Conservation (phyloP, 2,888 invertebrate species). For the Plemyria rubiginata region DNA sequence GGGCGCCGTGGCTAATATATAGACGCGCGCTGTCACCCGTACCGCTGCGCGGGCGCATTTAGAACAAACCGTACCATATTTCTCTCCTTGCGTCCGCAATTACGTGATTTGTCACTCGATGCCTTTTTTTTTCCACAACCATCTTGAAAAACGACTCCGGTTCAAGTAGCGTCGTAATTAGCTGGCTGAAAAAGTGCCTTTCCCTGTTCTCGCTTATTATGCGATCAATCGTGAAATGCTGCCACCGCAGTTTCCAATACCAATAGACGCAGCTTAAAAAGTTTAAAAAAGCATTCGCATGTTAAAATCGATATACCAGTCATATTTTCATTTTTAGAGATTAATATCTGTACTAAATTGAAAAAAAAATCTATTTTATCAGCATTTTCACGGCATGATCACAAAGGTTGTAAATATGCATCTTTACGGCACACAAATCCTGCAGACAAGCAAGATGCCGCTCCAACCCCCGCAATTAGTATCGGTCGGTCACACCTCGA, state of each 20-base stretch:
- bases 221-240: constrained; percentile 55
- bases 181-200: constrained; percentile 76
- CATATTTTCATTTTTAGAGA: constrained; percentile 1
- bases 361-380: constrained; percentile 55
- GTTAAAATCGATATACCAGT: not conserved
- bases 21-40: constrained; percentile 59
- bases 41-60: constrained; percentile 70
- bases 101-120: constrained; percentile 83
- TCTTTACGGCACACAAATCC: constrained; percentile 74
- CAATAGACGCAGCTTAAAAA: constrained; percentile 36
- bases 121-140: constrained; percentile 60
- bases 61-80: constrained; percentile 80
- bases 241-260: constrained; percentile 54
- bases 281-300: not conserved
- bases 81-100: constrained; percentile 81
- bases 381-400: constrained; percentile 66
- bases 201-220: constrained; percentile 65
- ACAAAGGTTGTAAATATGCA: constrained; percentile 67
- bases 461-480: constrained; percentile 79
- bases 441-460: constrained; percentile 58
- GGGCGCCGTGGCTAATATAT: constrained; percentile 61
- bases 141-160: constrained; percentile 74
- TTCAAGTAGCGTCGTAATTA: constrained; percentile 75
- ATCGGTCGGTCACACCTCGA: constrained; percentile 83
- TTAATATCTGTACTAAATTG: not conserved